Evolutionary conservation across 2,113 vertebrate species (phyloP).

Genomic region (Oncorhynchus tshawytscha): DNA sequence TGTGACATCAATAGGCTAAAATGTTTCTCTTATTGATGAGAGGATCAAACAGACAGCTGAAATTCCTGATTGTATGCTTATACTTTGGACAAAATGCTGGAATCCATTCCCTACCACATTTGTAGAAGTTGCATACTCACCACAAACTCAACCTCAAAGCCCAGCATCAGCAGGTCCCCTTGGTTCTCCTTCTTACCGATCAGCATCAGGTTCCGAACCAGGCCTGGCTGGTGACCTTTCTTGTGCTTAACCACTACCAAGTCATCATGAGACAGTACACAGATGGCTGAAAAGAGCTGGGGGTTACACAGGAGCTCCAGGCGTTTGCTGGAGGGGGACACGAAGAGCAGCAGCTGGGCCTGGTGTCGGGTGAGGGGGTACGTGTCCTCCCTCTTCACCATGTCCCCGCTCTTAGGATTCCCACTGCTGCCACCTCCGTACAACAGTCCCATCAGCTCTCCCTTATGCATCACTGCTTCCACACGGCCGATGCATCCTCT

Average conservation of each 20-base stretch:
- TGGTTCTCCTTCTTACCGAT: conserved; percentile 65
- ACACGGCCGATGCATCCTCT: conserved; percentile 69
- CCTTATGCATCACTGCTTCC: conserved; percentile 56
- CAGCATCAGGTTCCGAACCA: conserved; percentile 74
- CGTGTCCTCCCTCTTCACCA: conserved; percentile 59
- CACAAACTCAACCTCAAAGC: conserved; percentile 75
- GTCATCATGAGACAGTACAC: conserved; percentile 67
- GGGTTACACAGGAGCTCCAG: conserved; percentile 71
- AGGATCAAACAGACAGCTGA: too few relatives aligned
- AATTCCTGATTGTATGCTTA: too few relatives aligned
- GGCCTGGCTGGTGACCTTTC: conserved; percentile 60
- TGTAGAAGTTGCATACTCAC: conserved; percentile 41
- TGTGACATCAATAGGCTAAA: too few relatives aligned
- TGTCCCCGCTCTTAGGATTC: conserved; percentile 47
- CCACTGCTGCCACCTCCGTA: conserved; percentile 38
- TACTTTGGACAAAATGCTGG: too few relatives aligned
- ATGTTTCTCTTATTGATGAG: too few relatives aligned
- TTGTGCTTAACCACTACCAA: conserved; percentile 69
- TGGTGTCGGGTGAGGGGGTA: conserved; percentile 69
- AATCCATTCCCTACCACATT: too few relatives aligned
- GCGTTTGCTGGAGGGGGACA: conserved; percentile 54
- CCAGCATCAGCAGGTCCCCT: conserved; percentile 68
- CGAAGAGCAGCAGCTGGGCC: conserved; percentile 73
- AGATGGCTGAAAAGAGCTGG: conserved; percentile 74
- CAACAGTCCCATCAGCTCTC: conserved; percentile 60